phyloP scores from a whole-genome alignment of 64 coral and sea anemone genomes.

The Montipora sp. region DNA sequence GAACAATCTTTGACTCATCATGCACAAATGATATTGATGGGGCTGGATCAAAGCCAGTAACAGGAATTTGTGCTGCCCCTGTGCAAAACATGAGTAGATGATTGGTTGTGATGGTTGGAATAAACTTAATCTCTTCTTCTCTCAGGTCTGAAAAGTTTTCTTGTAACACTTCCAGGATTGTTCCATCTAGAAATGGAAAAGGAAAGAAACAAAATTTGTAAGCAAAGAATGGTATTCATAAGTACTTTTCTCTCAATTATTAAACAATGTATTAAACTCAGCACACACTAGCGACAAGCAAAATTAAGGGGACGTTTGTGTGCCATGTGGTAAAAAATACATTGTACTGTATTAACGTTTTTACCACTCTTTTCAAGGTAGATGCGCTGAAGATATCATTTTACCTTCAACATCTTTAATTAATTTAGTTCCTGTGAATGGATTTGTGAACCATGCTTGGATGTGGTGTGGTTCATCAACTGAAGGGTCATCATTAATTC shows the following conservation, averaged over 20 bases:
- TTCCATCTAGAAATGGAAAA: not conserved
- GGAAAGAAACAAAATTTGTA: not conserved
- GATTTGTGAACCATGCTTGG: too few relatives aligned
- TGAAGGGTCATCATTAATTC: too few relatives aligned
- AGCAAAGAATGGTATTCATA: too few relatives aligned
- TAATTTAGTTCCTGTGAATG: not conserved
- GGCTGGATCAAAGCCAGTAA: constrained; percentile 16
- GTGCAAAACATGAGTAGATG: constrained; percentile 35
- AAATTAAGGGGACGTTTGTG: constrained; percentile 45
- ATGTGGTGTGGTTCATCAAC: too few relatives aligned
- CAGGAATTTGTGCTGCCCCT: not conserved
- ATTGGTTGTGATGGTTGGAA: constrained; percentile 2
- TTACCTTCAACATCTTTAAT: constrained; percentile 45
- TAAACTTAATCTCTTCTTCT: constrained; percentile 29
- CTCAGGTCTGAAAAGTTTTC: not conserved
- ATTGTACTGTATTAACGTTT: constrained; percentile 22
- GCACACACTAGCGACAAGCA: constrained; percentile 31
- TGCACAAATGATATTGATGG: constrained; percentile 67
- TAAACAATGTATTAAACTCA: not conserved
- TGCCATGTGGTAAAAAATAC: constrained; percentile 46
- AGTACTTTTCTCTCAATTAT: too few relatives aligned
- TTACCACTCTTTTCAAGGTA: not conserved
- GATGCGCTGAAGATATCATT: constrained; percentile 48
- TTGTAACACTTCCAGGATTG: not conserved
- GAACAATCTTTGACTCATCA: constrained; percentile 55